These are phyloP conservation scores for Kryptolebias marmoratus DNA, from an alignment of 2,113 vertebrate species.

Conservation along the genomic window DNA sequence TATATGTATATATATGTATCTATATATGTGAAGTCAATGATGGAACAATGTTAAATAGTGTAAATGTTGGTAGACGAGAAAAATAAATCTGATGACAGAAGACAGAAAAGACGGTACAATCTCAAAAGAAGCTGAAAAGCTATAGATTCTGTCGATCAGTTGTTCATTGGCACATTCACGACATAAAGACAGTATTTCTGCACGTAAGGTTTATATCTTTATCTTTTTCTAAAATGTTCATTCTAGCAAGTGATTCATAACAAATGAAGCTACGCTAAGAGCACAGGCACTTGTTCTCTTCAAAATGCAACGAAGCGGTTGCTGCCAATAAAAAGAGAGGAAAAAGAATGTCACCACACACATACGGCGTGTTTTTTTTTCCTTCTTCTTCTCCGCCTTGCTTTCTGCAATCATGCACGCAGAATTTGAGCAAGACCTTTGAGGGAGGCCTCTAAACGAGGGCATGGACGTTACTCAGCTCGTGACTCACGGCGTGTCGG, in stretches of 20 bases:
- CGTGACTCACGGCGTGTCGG: slow-evolving; percentile 38
- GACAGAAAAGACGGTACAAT: neutral
- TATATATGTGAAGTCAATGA: neutral
- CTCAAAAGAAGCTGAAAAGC: slow-evolving; percentile 6
- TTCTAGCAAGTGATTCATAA: slow-evolving; percentile 18
- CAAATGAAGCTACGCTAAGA: slow-evolving; percentile 45
- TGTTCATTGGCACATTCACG: slow-evolving; percentile 36
- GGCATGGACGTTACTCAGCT: slow-evolving; percentile 32
- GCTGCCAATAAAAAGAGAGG: slow-evolving; percentile 35
- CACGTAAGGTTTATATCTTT: slow-evolving; percentile 9
- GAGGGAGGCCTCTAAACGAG: slow-evolving; percentile 25
- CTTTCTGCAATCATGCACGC: slow-evolving; percentile 54
- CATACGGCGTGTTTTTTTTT: neutral
- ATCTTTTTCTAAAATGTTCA: slow-evolving; percentile 15
- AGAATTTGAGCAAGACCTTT: slow-evolving; percentile 51
- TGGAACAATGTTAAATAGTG: neutral
- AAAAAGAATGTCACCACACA: slow-evolving; percentile 35
- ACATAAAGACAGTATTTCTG: slow-evolving; percentile 40
- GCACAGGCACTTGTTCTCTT: slow-evolving; percentile 72
- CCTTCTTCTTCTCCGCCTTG: neutral
- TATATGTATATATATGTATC: neutral
- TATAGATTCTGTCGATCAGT: slow-evolving; percentile 13
- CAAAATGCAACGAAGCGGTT: slow-evolving; percentile 52
- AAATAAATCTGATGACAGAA: neutral
- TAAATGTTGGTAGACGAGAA: neutral